phyloP scores from a whole-genome alignment of 2,113 vertebrate species.

The Nothocercus julius region DNA sequence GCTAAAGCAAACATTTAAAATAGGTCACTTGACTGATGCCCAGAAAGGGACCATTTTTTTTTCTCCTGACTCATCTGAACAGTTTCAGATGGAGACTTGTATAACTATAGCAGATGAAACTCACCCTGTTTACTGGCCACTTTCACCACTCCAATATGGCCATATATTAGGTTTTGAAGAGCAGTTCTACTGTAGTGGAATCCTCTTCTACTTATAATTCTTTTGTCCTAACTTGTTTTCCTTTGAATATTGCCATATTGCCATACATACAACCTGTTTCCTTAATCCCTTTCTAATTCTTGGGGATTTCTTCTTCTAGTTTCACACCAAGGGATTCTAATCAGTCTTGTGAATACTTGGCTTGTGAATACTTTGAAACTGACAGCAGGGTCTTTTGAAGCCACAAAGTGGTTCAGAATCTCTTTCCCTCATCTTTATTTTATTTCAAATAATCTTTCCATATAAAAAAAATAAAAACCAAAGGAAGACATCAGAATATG shows the following conservation, averaged over 20 bases:
- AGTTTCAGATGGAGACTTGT: not conserved
- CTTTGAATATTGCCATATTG: not conserved
- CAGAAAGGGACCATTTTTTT: not conserved
- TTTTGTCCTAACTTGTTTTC: not conserved
- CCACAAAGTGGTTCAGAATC: not conserved
- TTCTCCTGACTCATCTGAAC: not conserved
- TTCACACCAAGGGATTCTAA: not conserved
- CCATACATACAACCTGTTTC: not conserved
- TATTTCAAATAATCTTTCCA: not conserved
- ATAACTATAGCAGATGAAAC: not conserved
- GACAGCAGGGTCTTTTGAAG: not conserved
- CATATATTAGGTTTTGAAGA: not conserved
- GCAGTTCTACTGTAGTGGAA: accelerated
- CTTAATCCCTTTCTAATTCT: not conserved
- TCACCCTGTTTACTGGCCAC: not conserved
- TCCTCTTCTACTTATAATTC: not conserved
- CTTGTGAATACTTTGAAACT: not conserved
- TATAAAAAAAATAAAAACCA: not conserved
- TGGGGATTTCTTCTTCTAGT: not conserved
- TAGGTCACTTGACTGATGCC: not conserved
- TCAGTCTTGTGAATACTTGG: not conserved
- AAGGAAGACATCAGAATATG: not conserved
- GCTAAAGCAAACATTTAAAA: not conserved
- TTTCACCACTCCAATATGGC: not conserved
- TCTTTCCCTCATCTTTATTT: not conserved